Percentiles rank a stretch among this genome's conserved stretches.
phyloP scores from a whole-genome alignment of 2,888 invertebrate genomes.

The Aromia moschata region DNA sequence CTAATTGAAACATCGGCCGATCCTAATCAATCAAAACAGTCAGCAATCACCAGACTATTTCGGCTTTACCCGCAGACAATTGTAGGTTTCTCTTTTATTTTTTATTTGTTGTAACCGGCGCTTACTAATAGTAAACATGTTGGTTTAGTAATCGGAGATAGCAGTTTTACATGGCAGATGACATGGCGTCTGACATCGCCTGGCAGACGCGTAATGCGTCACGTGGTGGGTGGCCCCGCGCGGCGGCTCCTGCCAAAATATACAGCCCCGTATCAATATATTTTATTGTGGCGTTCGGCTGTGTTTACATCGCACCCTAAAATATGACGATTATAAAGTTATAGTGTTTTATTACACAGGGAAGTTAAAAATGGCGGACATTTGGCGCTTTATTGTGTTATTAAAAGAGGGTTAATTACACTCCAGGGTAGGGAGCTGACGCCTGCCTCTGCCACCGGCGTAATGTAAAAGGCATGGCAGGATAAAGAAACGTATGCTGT shows the following conservation, averaged over 20 bases:
- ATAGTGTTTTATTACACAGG: constrained; percentile 18
- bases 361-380: constrained; percentile 8
- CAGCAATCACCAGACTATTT: no score
- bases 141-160: constrained; percentile 50
- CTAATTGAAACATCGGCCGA: no score
- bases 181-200: constrained; percentile 39
- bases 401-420: constrained; percentile 20
- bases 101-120: constrained; percentile 43
- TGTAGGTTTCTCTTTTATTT: constrained; percentile 52
- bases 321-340: constrained; percentile 22
- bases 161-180: constrained; percentile 44
- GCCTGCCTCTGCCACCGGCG: background rate
- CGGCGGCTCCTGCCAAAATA: constrained; percentile 30
- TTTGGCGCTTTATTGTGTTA: constrained; percentile 21
- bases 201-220: constrained; percentile 35
- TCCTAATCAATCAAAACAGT: no score
- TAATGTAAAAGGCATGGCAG: no score
- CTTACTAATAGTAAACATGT: constrained; percentile 50
- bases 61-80: constrained; percentile 56
- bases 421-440: background rate
- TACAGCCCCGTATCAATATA: constrained; percentile 26
- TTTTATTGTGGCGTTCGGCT: constrained; percentile 17
- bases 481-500: no score
- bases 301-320: constrained; percentile 20
- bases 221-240: constrained; percentile 41